Conservation (phyloP, 2,888 invertebrate species). For the Leptopilina drosophilae region DNA sequence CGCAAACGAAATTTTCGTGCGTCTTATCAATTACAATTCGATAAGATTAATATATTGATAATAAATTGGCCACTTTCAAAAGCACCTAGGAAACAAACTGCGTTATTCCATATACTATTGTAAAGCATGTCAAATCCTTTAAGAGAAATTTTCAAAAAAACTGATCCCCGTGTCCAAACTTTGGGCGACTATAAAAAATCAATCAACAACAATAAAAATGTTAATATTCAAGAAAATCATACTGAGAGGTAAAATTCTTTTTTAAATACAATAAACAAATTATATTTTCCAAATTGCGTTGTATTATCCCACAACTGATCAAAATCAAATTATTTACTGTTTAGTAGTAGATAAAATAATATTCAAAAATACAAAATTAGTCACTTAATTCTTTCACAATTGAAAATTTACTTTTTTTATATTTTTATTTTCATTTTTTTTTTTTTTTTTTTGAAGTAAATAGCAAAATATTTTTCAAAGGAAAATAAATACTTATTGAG, state of each 20-base stretch:
- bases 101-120: not conserved
- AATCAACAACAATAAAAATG: too few species aligned
- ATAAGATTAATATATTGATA: conserved; percentile 35
- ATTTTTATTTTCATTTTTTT: too few species aligned
- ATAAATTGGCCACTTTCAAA: too few species aligned
- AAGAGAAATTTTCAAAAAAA: not conserved
- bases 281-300: not conserved
- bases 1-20: conserved; percentile 6
- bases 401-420: too few species aligned
- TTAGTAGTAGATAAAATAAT: not conserved
- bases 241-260: conserved; percentile 3
- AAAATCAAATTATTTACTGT: not conserved
- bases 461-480: too few species aligned
- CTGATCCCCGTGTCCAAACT: not conserved
- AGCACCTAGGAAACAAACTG: not conserved
- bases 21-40: conserved; percentile 20
- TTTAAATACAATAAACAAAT: not conserved
- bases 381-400: too few species aligned
- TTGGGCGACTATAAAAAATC: not conserved
- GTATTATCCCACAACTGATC: not conserved
- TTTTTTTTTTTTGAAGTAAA: too few species aligned
- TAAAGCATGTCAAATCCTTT: conserved; percentile 7
- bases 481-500: too few species aligned
- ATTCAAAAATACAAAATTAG: not conserved
- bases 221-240: not conserved